Percentiles rank a stretch among this genome's conserved stretches.
Evolutionary conservation across 2,888 invertebrate genomes (phyloP).

Genomic region (Cremastinae sp.): DNA sequence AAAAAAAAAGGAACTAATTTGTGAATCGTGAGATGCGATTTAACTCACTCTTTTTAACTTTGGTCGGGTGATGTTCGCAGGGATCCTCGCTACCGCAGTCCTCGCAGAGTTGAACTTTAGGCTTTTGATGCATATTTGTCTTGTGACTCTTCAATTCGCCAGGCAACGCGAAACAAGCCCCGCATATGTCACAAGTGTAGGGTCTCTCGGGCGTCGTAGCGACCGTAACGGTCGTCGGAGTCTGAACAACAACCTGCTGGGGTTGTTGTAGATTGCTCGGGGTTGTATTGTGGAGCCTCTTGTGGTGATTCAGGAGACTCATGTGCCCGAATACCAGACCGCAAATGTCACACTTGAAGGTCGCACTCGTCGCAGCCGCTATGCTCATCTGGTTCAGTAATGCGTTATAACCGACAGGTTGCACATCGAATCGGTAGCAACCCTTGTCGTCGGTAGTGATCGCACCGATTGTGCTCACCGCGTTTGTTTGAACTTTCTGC

Average conservation of each 20-base stretch:
- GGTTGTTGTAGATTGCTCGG: slow-evolving; percentile 77
- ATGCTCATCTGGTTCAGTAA: slow-evolving; percentile 93
- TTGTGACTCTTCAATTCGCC: slow-evolving; percentile 81
- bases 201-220: slow-evolving; percentile 79
- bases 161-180: slow-evolving; percentile 80
- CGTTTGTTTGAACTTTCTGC: slow-evolving; percentile 80
- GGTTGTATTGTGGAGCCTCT: slow-evolving; percentile 87
- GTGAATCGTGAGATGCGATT: slow-evolving; percentile 4
- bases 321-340: slow-evolving; percentile 92
- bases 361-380: slow-evolving; percentile 86
- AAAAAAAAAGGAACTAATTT: not conserved
- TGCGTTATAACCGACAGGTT: slow-evolving; percentile 88
- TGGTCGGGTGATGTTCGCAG: slow-evolving; percentile 79
- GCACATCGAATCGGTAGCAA: slow-evolving; percentile 82
- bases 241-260: slow-evolving; percentile 80
- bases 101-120: slow-evolving; percentile 78
- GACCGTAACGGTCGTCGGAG: slow-evolving; percentile 79
- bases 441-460: slow-evolving; percentile 81
- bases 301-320: slow-evolving; percentile 91
- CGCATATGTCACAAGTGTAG: slow-evolving; percentile 81
- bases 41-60: slow-evolving; percentile 79
- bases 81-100: slow-evolving; percentile 79
- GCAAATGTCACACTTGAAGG: slow-evolving; percentile 94
- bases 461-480: slow-evolving; percentile 79
- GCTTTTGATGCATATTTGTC: slow-evolving; percentile 80